These are phyloP conservation scores for Centruroides sculpturatus DNA, from an alignment of 1,140 invertebrate species.

Conservation along the genomic window DNA sequence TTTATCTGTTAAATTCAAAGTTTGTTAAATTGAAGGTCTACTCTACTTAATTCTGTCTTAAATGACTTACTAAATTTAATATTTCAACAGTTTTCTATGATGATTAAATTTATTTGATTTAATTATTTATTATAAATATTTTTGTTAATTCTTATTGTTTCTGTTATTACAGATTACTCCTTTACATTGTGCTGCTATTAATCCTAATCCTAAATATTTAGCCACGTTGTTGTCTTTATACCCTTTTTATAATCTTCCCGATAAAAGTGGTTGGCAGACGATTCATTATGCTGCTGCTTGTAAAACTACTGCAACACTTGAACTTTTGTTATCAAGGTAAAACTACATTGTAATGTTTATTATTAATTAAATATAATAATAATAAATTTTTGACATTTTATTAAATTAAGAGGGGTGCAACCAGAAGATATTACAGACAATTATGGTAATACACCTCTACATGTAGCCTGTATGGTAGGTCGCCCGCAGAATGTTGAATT, in stretches of 20 bases:
- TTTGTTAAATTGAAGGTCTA: no score
- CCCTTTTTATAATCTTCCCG: slow-evolving; percentile 33
- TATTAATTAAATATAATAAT: no score
- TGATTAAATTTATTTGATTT: no score
- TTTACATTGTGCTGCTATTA: slow-evolving; percentile 39
- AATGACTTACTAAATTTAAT: no score
- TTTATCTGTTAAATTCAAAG: no score
- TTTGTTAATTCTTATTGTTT: neutral
- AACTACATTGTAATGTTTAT: neutral
- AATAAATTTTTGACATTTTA: neutral
- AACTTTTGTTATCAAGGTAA: slow-evolving; percentile 25
- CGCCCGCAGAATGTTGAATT: slow-evolving; percentile 33
- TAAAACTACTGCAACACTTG: slow-evolving; percentile 31
- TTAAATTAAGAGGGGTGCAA: neutral
- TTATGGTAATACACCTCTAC: slow-evolving; percentile 32
- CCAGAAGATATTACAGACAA: slow-evolving; percentile 19
- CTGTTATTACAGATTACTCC: slow-evolving; percentile 31
- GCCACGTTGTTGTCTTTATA: slow-evolving; percentile 26
- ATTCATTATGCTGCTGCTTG: slow-evolving; percentile 40
- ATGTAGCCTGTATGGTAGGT: slow-evolving; percentile 31
- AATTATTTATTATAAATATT: no score
- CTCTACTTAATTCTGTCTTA: no score
- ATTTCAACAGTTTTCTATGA: no score
- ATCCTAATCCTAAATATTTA: slow-evolving; percentile 36
- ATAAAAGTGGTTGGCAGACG: slow-evolving; percentile 29